Evolutionary conservation across 2,797 vertebrate species (phyloP).

Genomic region (Channa striata): DNA sequence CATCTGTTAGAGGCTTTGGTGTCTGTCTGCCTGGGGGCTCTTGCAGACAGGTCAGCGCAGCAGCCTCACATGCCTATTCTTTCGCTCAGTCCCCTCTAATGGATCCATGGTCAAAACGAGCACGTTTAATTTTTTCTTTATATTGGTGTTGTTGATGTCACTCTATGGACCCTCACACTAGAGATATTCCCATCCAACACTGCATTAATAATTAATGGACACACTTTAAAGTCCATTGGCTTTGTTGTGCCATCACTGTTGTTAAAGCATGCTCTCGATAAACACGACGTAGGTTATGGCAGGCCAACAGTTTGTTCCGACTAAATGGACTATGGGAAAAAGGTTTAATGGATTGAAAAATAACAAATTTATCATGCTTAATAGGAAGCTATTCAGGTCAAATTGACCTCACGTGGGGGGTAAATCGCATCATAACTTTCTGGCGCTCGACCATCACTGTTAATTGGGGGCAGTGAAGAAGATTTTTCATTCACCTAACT

Average conservation of each 20-base stretch:
- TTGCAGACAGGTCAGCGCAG: constrained; percentile 67
- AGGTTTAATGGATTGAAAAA: constrained; percentile 83
- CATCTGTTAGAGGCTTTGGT: constrained; percentile 74
- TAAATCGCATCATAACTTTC: constrained; percentile 82
- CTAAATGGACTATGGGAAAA: constrained; percentile 75
- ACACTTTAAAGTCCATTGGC: constrained; percentile 67
- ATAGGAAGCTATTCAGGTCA: constrained; percentile 80
- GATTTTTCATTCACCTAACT: constrained; percentile 69
- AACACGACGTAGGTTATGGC: constrained; percentile 46
- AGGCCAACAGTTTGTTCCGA: constrained; percentile 56
- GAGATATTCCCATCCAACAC: constrained; percentile 59
- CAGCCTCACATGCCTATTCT: constrained; percentile 44
- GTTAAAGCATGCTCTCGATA: constrained; percentile 28
- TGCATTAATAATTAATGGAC: constrained; percentile 59
- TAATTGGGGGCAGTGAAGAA: constrained; percentile 79
- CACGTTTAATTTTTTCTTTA: constrained; percentile 62
- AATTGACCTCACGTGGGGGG: constrained; percentile 82
- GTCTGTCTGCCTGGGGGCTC: constrained; percentile 59
- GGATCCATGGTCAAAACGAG: constrained; percentile 64
- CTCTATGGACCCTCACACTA: constrained; percentile 60
- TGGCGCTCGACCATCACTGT: constrained; percentile 73
- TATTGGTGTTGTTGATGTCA: constrained; percentile 59
- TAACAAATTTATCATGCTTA: constrained; percentile 81
- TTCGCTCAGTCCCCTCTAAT: constrained; percentile 33
- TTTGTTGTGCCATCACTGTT: constrained; percentile 53